Conservation (phyloP, 2,888 invertebrate species). For the Imbricaverruca yamaguchii region DNA sequence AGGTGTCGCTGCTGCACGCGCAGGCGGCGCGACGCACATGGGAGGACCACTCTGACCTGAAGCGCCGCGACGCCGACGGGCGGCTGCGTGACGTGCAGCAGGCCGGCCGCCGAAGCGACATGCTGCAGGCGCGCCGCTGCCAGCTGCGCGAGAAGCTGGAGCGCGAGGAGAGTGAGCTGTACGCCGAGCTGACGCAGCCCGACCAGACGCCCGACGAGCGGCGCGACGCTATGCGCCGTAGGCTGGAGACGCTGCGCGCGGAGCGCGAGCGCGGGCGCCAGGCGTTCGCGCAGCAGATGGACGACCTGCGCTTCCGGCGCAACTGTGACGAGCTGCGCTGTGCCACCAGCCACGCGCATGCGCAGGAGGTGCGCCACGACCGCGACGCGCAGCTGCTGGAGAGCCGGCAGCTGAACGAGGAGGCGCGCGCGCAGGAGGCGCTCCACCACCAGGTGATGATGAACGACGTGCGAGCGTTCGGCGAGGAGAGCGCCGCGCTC, state of each 20-base stretch:
- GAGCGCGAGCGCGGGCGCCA: conserved; percentile 1
- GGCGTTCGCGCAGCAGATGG: not conserved
- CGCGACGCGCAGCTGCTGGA: conserved; percentile 1
- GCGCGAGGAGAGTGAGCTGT: not conserved
- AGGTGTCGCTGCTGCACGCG: not conserved
- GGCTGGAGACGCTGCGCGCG: not conserved
- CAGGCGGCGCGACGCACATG: not conserved
- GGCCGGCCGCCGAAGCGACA: not conserved
- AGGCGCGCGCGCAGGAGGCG: not conserved
- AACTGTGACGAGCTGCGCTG: conserved; percentile 11
- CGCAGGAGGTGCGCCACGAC: conserved; percentile 12
- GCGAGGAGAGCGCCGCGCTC: not conserved
- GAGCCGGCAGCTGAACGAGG: not conserved
- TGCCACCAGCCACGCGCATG: not conserved
- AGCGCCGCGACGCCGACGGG: not conserved
- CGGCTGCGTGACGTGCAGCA: not conserved
- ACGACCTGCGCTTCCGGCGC: conserved; percentile 3
- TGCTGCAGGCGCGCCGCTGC: conserved; percentile 2
- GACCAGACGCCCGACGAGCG: not conserved
- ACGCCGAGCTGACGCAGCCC: not conserved
- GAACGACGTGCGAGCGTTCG: not conserved
- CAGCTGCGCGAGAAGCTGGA: not conserved
- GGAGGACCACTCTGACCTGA: conserved; percentile 14
- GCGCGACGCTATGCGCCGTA: not conserved
- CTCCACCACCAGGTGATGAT: not conserved